Evolutionary conservation across 2,113 vertebrate species (phyloP).

Genomic region (Galemys pyrenaicus): DNA sequence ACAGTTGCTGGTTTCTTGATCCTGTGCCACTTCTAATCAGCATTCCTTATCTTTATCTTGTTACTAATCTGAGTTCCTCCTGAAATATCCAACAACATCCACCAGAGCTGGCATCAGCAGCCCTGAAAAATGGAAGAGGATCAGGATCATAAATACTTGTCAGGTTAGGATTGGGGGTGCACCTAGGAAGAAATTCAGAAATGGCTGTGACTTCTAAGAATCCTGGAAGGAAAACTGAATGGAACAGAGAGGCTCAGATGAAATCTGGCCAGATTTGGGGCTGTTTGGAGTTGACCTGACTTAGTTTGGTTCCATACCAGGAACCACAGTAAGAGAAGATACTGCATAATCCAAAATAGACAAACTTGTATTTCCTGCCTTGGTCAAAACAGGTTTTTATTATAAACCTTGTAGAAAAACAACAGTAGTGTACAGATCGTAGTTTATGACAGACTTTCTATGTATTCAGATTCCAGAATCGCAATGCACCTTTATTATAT

Average conservation of each 20-base stretch:
- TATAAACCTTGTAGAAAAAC: not conserved
- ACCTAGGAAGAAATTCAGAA: not conserved
- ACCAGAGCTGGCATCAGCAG: not conserved
- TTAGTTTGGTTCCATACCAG: not conserved
- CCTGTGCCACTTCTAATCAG: not conserved
- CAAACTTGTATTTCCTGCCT: not conserved
- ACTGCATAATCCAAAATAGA: not conserved
- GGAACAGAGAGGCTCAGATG: not conserved
- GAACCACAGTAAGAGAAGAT: not conserved
- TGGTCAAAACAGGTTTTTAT: not conserved
- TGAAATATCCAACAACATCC: not conserved
- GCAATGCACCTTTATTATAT: not conserved
- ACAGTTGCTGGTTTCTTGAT: not conserved
- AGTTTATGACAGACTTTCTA: not conserved
- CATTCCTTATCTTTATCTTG: not conserved
- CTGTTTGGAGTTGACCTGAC: not conserved
- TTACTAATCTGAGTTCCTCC: not conserved
- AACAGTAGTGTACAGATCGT: not conserved
- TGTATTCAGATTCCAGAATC: constrained; percentile 10
- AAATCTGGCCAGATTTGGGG: not conserved
- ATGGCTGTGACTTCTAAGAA: not conserved
- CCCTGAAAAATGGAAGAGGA: not conserved
- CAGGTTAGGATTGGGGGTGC: not conserved
- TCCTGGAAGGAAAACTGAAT: not conserved
- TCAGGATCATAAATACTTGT: not conserved